Evolutionary conservation across 2,797 vertebrate genomes (phyloP).

Genomic region (Eupleurogrammus muticus): DNA sequence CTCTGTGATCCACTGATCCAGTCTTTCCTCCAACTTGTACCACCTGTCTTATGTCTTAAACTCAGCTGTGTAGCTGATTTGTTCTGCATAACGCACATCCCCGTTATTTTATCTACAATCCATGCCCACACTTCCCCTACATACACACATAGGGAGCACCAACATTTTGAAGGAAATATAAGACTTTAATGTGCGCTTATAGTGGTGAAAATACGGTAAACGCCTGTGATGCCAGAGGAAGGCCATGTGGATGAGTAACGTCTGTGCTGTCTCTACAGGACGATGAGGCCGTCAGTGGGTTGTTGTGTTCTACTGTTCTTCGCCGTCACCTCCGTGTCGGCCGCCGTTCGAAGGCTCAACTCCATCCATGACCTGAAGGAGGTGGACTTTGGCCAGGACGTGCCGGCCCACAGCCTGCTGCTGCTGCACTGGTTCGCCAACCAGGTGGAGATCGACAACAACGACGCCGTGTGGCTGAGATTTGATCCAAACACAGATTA

Average conservation of each 20-base stretch:
- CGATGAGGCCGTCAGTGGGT: conserved; percentile 16
- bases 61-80: too few species aligned
- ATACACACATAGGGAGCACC: too few species aligned
- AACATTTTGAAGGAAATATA: too few species aligned
- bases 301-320: conserved; percentile 47
- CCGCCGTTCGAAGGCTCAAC: conserved; percentile 29
- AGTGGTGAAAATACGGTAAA: too few species aligned
- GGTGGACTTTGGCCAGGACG: conserved; percentile 49
- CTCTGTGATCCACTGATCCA: too few species aligned
- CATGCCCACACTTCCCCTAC: too few species aligned
- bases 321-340: conserved; percentile 36
- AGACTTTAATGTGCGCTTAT: too few species aligned
- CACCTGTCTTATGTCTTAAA: too few species aligned
- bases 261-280: conserved; percentile 45
- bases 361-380: conserved; percentile 60
- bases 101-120: too few species aligned
- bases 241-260: background rate
- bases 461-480: conserved; percentile 36
- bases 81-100: too few species aligned
- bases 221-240: background rate
- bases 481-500: conserved; percentile 69
- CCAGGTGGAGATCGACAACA: conserved; percentile 41
- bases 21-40: too few species aligned
- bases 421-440: conserved; percentile 77
- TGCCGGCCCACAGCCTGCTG: conserved; percentile 65